Base-by-base conservation (phyloP, 2,113 vertebrate species). In the Megalops atlanticus region DNA sequence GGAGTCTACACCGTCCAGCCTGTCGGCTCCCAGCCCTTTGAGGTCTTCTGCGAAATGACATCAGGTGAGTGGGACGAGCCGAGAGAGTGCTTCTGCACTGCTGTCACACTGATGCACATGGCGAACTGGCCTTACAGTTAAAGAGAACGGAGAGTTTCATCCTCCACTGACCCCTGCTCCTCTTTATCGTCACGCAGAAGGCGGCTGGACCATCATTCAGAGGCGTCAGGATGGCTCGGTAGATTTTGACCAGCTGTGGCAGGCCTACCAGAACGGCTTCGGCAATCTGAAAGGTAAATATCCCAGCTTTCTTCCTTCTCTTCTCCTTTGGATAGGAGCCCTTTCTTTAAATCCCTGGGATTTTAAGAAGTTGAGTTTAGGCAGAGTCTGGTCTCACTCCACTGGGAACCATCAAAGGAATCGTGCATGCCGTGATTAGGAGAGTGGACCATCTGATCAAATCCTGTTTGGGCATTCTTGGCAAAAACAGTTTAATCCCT, bases 121-220 rank as follows among this genome's bases (percentile, higher is more conserved):
- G n/a, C n/a, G n/a, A n/a, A n/a, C n/a, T n/a, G n/a, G n/a, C n/a
- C n/a, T n/a, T n/a, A n/a, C n/a, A n/a, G n/a, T n/a, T n/a, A n/a
- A n/a, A n/a, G n/a, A n/a, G n/a, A n/a, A n/a, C n/a, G n/a, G n/a
- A n/a, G n/a, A n/a, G n/a, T n/a, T n/a, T n/a, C n/a, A n/a, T n/a
- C n/a, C n/a, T n/a, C n/a, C n/a, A n/a, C n/a, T n/a, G n/a, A n/a
- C n/a, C 43, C 12, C 18, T 81, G 4, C 71, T 24, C 10, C 81
- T 14, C n/a, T 24, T 4, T 76, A 70, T 84, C 68, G 86, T 52
- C 68, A 12, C 6, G 3, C 89, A 98, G 97, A 96, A 3, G 96
- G 95, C 0, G 97, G 96, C 76, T 99, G 97, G 98, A 99, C 96
- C 0, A 92, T 98, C 80, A 94, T 98, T 81, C 98, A 99, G 93